A percentile compares a stretch with the other conserved stretches of the same genome.
These are phyloP conservation scores for Dendrolimus houi DNA, from an alignment of 2,888 invertebrate species.

Conservation along the genomic window DNA sequence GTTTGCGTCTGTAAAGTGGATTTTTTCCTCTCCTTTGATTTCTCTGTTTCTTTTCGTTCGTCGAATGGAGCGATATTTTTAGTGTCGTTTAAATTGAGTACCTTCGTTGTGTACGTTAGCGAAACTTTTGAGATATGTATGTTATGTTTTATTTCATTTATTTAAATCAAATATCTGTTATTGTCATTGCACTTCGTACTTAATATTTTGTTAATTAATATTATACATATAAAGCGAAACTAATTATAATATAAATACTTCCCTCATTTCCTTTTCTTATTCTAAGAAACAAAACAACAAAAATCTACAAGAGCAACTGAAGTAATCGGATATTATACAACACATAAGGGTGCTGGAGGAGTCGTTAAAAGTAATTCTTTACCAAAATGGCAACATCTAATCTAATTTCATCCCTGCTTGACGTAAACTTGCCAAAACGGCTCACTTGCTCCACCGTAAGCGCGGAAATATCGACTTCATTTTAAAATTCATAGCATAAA, in stretches of 20 bases:
- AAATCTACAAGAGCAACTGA: too few species aligned
- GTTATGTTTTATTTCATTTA: neutral
- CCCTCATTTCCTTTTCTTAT: too few species aligned
- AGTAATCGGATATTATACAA: conserved; percentile 6
- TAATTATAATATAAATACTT: too few species aligned
- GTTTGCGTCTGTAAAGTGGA: conserved; percentile 75
- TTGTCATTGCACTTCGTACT: too few species aligned
- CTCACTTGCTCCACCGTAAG: conserved; percentile 46
- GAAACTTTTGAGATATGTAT: neutral
- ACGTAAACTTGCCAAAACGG: conserved; percentile 55
- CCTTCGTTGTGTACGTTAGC: neutral
- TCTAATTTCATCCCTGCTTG: conserved; percentile 65
- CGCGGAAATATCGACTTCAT: conserved; percentile 72
- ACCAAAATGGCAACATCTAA: conserved; percentile 56
- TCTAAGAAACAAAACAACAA: too few species aligned
- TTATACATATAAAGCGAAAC: too few species aligned
- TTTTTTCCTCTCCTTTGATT: conserved; percentile 67
- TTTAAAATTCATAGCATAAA: conserved; percentile 77
- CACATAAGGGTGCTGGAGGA: conserved; percentile 17
- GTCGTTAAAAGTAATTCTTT: conserved; percentile 51
- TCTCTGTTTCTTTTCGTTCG: conserved; percentile 47
- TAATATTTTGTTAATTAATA: too few species aligned
- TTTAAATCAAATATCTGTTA: neutral
- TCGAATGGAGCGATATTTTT: conserved; percentile 14
- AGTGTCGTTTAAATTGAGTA: conserved; percentile 14